A percentile compares a stretch with the other conserved stretches of the same genome.
These are phyloP conservation scores for Anomalospiza imberbis DNA, from an alignment of 2,797 vertebrate species.

Conservation along the genomic window DNA sequence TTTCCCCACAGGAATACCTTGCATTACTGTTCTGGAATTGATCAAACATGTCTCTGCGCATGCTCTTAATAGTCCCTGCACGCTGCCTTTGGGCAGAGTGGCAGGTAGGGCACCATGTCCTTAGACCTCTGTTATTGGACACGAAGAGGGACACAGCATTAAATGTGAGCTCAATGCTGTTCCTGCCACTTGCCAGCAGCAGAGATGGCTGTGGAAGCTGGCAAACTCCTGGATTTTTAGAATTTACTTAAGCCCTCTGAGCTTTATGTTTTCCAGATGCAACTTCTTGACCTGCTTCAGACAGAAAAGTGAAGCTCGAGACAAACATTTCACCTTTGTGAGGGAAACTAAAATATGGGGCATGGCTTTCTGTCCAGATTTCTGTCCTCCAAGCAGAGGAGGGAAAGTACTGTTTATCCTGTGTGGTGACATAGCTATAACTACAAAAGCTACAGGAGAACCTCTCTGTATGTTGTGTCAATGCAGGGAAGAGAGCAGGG, in stretches of 20 bases:
- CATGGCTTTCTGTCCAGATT: not conserved
- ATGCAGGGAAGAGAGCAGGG: not conserved
- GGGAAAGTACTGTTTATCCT: not conserved
- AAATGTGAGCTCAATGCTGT: not conserved
- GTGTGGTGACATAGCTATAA: not conserved
- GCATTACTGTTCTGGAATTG: not conserved
- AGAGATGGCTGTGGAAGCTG: not conserved
- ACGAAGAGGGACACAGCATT: not conserved
- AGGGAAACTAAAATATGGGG: not conserved
- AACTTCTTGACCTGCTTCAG: not conserved
- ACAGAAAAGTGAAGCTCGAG: not conserved
- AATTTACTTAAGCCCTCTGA: not conserved
- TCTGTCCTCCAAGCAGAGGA: not conserved
- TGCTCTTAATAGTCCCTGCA: not conserved
- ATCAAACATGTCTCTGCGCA: not conserved
- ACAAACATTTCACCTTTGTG: not conserved
- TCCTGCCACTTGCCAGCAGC: rapidly evolving
- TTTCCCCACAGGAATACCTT: not conserved
- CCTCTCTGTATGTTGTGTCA: not conserved
- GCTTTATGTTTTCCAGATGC: not conserved
- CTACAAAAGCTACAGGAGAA: not conserved
- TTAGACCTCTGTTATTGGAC: rapidly evolving
- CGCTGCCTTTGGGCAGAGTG: not conserved
- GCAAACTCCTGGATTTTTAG: rapidly evolving
- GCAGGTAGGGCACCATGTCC: not conserved